These are phyloP conservation scores for Pangasius sanitwongsei DNA, from an alignment of 2,797 vertebrate genomes.

Conservation along the genomic window DNA sequence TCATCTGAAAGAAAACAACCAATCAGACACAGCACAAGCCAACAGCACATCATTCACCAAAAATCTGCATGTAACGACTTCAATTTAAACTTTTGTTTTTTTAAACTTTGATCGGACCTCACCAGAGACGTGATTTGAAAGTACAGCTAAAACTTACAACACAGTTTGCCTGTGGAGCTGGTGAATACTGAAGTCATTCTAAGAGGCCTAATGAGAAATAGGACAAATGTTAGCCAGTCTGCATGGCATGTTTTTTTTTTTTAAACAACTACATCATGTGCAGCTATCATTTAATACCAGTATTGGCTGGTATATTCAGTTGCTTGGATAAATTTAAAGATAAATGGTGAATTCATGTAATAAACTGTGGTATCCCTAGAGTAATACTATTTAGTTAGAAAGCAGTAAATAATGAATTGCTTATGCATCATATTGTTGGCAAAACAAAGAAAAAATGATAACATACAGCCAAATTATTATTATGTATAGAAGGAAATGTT, in stretches of 20 bases:
- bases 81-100: not conserved
- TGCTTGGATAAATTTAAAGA: not conserved
- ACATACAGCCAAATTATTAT: not conserved
- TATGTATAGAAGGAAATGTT: not conserved
- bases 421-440: not conserved
- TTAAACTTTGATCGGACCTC: not conserved
- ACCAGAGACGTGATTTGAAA: not conserved
- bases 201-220: conserved; percentile 1
- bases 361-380: not conserved
- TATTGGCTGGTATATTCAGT: not conserved
- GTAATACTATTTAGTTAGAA: not conserved
- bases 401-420: not conserved
- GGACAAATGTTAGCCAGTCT: not conserved
- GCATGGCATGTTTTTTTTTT: not conserved
- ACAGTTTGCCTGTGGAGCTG: conserved; percentile 6
- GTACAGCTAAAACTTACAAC: conserved; percentile 16
- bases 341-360: not conserved
- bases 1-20: conserved; percentile 91
- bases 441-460: not conserved
- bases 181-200: conserved; percentile 1
- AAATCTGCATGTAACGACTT: conserved; percentile 30
- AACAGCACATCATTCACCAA: conserved; percentile 54
- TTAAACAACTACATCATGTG: not conserved
- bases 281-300: not conserved
- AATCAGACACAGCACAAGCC: conserved; percentile 76